phyloP scores from a whole-genome alignment of 2,113 vertebrate genomes.

The Illadopsis cleaveri region DNA sequence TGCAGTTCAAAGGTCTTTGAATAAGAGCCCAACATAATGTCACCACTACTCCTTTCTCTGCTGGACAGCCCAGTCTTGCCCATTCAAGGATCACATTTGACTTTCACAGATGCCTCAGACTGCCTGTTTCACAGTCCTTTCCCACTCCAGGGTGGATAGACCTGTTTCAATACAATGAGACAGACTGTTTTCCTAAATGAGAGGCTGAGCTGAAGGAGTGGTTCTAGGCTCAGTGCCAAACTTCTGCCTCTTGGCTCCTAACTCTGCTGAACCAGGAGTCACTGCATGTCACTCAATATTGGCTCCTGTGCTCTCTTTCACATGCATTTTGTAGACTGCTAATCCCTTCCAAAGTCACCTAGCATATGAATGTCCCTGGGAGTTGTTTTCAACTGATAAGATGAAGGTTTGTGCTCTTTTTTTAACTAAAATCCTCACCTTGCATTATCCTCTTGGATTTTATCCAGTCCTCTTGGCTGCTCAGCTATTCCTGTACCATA shows the following conservation, averaged over 20 bases:
- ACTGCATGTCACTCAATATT: not conserved
- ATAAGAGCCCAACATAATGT: not conserved
- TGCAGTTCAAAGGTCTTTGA: not conserved
- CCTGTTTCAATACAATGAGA: not conserved
- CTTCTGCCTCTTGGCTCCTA: not conserved
- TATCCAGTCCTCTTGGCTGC: not conserved
- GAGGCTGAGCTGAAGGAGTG: constrained; percentile 8
- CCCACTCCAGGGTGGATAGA: not conserved
- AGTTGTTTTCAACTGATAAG: not conserved
- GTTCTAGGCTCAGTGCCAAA: constrained; percentile 9
- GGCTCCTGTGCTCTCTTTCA: not conserved
- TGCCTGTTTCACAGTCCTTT: not conserved
- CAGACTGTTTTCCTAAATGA: not conserved
- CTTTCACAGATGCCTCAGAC: not conserved
- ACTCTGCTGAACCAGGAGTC: constrained; percentile 4
- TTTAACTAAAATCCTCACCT: not conserved
- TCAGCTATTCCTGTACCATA: not conserved
- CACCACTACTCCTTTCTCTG: not conserved
- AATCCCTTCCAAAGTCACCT: not conserved
- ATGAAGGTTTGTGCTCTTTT: not conserved
- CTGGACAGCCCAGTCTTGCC: not conserved
- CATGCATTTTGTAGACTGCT: not conserved
- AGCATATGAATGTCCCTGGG: not conserved
- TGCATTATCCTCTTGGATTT: not conserved
- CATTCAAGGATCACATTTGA: not conserved